Conservation (phyloP, 2,888 invertebrate genomes). For the Pterostichus niger region DNA sequence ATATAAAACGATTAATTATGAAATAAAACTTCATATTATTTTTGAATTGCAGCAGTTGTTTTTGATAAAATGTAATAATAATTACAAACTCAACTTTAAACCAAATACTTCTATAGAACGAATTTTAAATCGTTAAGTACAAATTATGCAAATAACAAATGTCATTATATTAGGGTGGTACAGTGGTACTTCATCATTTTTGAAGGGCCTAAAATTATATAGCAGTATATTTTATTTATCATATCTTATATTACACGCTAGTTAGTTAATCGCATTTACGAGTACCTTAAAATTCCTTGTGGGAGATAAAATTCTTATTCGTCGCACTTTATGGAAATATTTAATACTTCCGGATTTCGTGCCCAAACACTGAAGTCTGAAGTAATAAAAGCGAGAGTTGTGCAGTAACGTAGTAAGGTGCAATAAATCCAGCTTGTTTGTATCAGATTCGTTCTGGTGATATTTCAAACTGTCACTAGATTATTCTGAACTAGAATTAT, state of each 20-base stretch:
- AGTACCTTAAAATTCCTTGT: slow-evolving; percentile 8
- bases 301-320: slow-evolving; percentile 18
- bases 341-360: slow-evolving; percentile 40
- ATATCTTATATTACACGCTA: neutral
- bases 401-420: neutral
- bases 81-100: no score
- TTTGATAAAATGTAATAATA: no score
- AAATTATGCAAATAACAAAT: no score
- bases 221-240: no score
- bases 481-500: slow-evolving; percentile 4
- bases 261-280: slow-evolving; percentile 35
- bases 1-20: no score
- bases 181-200: neutral
- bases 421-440: slow-evolving; percentile 32
- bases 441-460: slow-evolving; percentile 35
- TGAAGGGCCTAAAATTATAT: neutral
- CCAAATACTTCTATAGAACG: no score
- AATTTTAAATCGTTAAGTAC: no score
- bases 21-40: no score
- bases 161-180: no score
- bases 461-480: slow-evolving; percentile 46
- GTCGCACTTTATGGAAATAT: slow-evolving; percentile 42
- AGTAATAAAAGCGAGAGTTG: slow-evolving; percentile 10
- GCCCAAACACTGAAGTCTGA: neutral
- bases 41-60: no score